A percentile compares a stretch with the other conserved stretches of the same genome.
Conservation (phyloP, 2,113 vertebrate species). For the Arothron firmamentum region DNA sequence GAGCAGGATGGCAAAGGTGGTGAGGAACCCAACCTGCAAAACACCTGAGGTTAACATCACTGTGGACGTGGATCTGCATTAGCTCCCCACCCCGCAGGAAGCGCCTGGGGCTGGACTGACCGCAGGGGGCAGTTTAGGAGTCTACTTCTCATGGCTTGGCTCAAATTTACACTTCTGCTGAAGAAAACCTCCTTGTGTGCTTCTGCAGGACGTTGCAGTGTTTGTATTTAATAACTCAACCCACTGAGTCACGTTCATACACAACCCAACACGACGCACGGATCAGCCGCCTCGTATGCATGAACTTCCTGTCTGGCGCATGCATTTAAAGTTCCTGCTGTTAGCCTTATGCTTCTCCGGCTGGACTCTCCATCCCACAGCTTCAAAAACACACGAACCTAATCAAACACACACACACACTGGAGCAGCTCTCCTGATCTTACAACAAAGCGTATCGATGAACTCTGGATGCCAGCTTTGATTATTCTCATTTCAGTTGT, state of each 20-base stretch:
- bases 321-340: conserved; percentile 63
- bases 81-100: no score
- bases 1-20: conserved; percentile 93
- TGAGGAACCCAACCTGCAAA: conserved; percentile 89
- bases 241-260: not conserved
- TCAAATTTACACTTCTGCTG: no score
- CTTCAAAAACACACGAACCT: conserved; percentile 42
- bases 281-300: conserved; percentile 35
- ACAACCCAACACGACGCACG: conserved; percentile 16
- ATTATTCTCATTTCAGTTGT: not conserved
- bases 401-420: conserved; percentile 23
- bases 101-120: not conserved
- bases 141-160: no score
- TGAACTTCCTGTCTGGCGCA: conserved; percentile 71
- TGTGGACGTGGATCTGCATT: not conserved
- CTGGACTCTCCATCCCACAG: conserved; percentile 60
- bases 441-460: no score
- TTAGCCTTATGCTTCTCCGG: conserved; percentile 75
- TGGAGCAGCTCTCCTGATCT: no score
- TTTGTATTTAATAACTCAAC: no score
- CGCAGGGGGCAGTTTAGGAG: not conserved
- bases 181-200: no score
- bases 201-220: no score
- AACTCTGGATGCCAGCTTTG: not conserved
- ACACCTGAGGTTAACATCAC: conserved; percentile 15